These are phyloP conservation scores for Brachionus asplanchnoidis DNA, from an alignment of 1,140 invertebrate species.

Conservation along the genomic window DNA sequence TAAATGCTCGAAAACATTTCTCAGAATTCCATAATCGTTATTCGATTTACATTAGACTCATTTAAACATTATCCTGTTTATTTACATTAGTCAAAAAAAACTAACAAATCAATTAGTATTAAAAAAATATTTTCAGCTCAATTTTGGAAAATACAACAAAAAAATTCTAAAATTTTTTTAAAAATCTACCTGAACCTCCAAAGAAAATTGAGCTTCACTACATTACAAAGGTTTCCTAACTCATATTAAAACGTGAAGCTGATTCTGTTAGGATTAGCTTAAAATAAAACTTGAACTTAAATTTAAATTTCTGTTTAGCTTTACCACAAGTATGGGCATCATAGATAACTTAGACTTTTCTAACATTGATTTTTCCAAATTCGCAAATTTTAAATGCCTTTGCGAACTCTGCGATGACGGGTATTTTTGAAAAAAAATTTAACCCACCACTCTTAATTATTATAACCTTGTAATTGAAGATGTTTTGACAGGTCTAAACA, in stretches of 20 bases:
- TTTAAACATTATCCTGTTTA: background rate
- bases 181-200: background rate
- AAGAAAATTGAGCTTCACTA: background rate
- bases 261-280: background rate
- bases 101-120: background rate
- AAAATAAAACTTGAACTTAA: background rate
- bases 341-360: background rate
- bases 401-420: constrained; percentile 7
- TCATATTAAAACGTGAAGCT: background rate
- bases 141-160: background rate
- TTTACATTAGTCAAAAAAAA: background rate
- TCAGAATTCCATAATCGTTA: background rate
- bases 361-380: background rate
- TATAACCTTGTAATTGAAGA: background rate
- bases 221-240: background rate
- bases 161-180: background rate
- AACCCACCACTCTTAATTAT: background rate
- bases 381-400: background rate
- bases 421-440: background rate
- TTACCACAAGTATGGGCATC: background rate
- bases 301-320: background rate
- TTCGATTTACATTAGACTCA: background rate
- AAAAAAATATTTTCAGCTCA: background rate
- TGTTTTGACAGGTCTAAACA: constrained; percentile 9
- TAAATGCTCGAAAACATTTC: background rate